Conservation (phyloP, 2,888 invertebrate species). For the Adelphocoris suturalis region DNA sequence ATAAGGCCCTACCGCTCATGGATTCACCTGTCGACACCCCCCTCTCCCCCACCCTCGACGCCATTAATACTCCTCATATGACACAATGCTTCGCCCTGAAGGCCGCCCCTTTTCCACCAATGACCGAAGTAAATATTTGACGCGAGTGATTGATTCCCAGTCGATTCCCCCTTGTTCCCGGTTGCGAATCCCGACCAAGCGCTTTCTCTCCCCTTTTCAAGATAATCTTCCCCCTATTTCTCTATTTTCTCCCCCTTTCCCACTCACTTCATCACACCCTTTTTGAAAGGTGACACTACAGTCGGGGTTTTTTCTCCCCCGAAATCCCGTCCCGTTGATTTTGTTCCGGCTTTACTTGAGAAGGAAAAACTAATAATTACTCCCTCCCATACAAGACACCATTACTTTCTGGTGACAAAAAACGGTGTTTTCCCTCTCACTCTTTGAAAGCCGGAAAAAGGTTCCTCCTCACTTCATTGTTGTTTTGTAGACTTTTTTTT, state of each 20-base stretch:
- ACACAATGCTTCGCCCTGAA: background rate
- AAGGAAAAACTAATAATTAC: constrained; percentile 53
- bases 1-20: constrained; percentile 6
- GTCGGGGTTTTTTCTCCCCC: background rate
- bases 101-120: background rate
- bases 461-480: constrained; percentile 21
- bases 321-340: constrained; percentile 14
- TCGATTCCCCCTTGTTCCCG: constrained; percentile 6
- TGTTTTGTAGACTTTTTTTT: constrained; percentile 45
- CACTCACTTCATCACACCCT: constrained; percentile 25
- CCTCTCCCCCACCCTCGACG: background rate
- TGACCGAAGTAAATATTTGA: constrained; percentile 63
- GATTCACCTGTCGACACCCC: background rate
- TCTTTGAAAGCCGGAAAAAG: constrained; percentile 34
- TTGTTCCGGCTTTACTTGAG: constrained; percentile 41
- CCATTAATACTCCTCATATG: no score
- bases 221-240: constrained; percentile 49
- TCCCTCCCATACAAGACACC: constrained; percentile 22
- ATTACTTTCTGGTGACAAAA: constrained; percentile 15
- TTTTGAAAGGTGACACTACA: constrained; percentile 66
- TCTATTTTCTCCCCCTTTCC: constrained; percentile 4
- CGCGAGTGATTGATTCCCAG: constrained; percentile 66
- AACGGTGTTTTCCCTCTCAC: background rate
- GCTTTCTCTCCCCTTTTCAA: constrained; percentile 19
- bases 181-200: constrained; percentile 2